Base-by-base conservation (phyloP, 1,140 invertebrate species). In the Bombus breviceps region DNA sequence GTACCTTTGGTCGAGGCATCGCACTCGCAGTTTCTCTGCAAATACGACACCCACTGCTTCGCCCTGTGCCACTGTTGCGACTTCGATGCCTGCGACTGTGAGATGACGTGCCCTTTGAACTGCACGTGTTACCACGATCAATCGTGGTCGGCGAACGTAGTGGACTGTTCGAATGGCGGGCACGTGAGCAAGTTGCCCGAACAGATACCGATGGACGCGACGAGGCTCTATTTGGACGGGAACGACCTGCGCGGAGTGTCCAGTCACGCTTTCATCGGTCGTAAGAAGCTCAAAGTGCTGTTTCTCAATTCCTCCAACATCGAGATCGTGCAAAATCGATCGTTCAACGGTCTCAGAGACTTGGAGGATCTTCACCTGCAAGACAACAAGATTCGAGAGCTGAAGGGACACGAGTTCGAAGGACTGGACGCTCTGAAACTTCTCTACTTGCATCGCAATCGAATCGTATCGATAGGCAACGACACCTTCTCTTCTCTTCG, bases 81-180 rank as follows among this genome's bases (percentile, higher is more conserved):
- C 92, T 99, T 98, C 92, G 98, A 98, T 93, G 98, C 98, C 39
- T 99, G 98, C 94, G 97, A 99, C 93, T 99, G 98, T 95, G 98
- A 99, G 96, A 98, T 99, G 98, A 98, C 97, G 37, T 99, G 98
- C 92, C 98, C 98, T 37, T 96, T 96, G 73, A 98, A 98, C 92
- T 99, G 98, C 94, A 97, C 97, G 53, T 99, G 98, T 94, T 99
- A 98, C 95, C 98, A 99, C 92, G 98, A 99, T 94, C 97, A 98
- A 92, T 98, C 97, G 28, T 99, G 98, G 98, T 97, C 97, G 53
- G 98, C 98, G 18, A 99, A 99, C 94, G 97, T 99, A 53, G 98
- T 99, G 8, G 98, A 98, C 93, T 99, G 98, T 92, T 97, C 97
- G 15, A 96, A 95, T 71, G 96, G 97, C 47, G 97, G 97, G 75